These are phyloP conservation scores for Diceros bicornis DNA, from an alignment of 2,797 vertebrate species.

Conservation along the genomic window DNA sequence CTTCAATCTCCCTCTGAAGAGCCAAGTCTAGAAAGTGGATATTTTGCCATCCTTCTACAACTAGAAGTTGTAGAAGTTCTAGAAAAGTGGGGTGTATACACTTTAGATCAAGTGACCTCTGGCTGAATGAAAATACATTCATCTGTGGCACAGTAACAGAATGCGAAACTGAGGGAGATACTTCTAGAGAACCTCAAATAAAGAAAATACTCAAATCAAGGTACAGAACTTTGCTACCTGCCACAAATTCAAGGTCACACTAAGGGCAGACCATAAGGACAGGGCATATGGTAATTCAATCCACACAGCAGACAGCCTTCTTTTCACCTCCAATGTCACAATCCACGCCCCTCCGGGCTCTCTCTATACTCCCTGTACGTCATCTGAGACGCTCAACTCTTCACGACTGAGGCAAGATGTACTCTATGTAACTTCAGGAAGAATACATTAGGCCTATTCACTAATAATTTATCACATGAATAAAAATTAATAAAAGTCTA, in stretches of 20 bases:
- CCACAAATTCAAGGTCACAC: background rate
- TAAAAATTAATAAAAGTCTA: constrained; percentile 46
- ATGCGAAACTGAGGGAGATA: background rate
- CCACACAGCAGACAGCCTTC: background rate
- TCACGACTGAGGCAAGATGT: background rate
- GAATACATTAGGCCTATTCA: background rate
- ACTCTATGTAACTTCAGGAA: background rate
- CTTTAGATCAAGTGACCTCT: background rate
- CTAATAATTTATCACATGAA: background rate
- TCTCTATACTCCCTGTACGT: background rate
- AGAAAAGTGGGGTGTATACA: background rate
- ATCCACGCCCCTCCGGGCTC: background rate
- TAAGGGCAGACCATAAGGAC: background rate
- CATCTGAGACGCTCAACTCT: background rate
- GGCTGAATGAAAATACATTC: background rate
- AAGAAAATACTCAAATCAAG: background rate
- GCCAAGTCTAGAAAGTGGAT: background rate
- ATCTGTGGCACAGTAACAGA: background rate
- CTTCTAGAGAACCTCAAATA: background rate
- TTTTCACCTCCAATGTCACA: background rate
- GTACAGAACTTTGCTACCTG: background rate
- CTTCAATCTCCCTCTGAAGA: background rate
- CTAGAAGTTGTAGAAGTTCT: background rate
- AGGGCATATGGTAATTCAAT: background rate
- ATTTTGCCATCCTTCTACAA: background rate